Evolutionary conservation across 2,888 invertebrate genomes (phyloP), one percentile per base, ranked within the genome.

Genomic region (Disparrhopalites patrizii): DNA sequence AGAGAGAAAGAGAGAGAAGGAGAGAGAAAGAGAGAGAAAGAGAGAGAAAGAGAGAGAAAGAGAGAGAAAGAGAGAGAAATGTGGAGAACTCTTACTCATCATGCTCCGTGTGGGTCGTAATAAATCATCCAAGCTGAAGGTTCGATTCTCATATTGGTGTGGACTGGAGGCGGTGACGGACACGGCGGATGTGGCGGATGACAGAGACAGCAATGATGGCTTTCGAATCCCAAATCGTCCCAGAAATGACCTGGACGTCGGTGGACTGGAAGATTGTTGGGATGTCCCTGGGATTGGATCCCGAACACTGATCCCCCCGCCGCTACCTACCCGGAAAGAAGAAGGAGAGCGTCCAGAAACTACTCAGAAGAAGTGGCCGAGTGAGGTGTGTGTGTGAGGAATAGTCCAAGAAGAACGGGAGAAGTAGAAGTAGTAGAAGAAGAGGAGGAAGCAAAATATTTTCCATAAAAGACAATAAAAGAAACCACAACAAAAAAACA

Each of bases 111-210:
- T 73, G 33, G 88, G 87, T 84, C 88, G 87, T 84, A 90, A 87
- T 82, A 90, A 86, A 87, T 90, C 89, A 85, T 90, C 90, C 85
- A 89, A 86, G 85, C 89, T 89, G 85, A 89, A 89, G 81, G 90
- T 89, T 83, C 89, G 85, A 55, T 76, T 75, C 65, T 73, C 72
- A 78, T 72, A 76, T 67, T 72, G 76, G 76, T 78, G 80, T 78
- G 79, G 81, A 79, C 77, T 76, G 67, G 74, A 76, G 68, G 81
- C 81, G 80, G 82, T 84, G 83, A 82, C 86, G 84, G 85, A 74
- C 36, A 75, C 73, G 56, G 73, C 72, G 47, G 76, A 75, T 20
- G 73, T 73, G 40, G 74, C 74, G 13, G 77, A 76, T 20, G 87
- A 86, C 82, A 88, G 86, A 83, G 88, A 88, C 82, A 89, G 84